phyloP scores from a whole-genome alignment of 2,797 vertebrate genomes.

The Mormyrus hasselquistii region DNA sequence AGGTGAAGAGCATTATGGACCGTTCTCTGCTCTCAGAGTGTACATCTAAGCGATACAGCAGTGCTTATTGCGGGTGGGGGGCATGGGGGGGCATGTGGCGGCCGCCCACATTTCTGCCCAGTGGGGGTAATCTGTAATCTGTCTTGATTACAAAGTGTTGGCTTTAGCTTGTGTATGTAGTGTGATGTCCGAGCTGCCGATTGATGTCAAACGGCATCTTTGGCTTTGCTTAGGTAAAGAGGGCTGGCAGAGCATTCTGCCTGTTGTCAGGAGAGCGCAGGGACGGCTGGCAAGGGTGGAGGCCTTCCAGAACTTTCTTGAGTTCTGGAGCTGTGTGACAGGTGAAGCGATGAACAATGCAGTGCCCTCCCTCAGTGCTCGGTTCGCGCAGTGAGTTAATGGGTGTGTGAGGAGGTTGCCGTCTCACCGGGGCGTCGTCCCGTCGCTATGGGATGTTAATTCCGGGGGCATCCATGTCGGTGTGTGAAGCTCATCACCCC shows the following conservation, averaged over 20 bases:
- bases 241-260: not conserved
- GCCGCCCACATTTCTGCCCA: not conserved
- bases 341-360: not conserved
- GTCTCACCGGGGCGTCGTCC: not conserved
- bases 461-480: not conserved
- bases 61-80: not conserved
- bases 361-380: not conserved
- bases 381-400: not conserved
- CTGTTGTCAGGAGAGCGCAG: not conserved
- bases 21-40: not conserved
- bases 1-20: not conserved
- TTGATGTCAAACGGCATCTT: not conserved
- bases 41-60: not conserved
- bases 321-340: not conserved
- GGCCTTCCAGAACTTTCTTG: not conserved
- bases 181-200: not conserved
- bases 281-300: not conserved
- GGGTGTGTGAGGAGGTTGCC: not conserved
- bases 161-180: not conserved
- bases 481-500: not conserved
- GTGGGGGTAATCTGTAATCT: not conserved
- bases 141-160: not conserved
- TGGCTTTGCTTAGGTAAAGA: not conserved
- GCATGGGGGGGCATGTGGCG: not conserved
- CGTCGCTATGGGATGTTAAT: not conserved